These are phyloP conservation scores for Stratiomys singularior DNA, from an alignment of 2,888 invertebrate genomes.

Conservation along the genomic window DNA sequence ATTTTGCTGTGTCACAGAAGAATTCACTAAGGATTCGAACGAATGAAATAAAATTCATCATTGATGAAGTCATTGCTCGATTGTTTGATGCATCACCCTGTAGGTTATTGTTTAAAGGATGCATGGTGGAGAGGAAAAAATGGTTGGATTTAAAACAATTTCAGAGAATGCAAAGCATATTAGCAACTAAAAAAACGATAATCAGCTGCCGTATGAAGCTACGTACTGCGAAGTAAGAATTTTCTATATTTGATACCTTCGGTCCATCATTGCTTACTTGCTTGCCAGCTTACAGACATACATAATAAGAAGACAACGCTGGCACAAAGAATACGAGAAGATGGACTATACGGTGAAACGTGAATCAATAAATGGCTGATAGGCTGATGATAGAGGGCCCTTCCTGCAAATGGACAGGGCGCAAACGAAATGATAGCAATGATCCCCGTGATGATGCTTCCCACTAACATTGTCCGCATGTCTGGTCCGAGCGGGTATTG, in stretches of 20 bases:
- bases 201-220: constrained; percentile 14
- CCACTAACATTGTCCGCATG: constrained; percentile 20
- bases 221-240: neutral
- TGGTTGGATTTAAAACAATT: neutral
- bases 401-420: constrained; percentile 5
- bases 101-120: no score
- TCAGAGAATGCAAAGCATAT: constrained; percentile 27
- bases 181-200: constrained; percentile 13
- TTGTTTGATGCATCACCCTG: no score
- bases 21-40: no score
- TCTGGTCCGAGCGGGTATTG: neutral
- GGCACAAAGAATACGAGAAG: constrained; percentile 3
- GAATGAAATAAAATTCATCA: no score
- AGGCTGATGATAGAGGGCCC: constrained; percentile 29
- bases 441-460: constrained; percentile 26
- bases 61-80: no score
- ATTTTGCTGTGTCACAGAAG: no score
- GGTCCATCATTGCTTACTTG: neutral
- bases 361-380: constrained; percentile 24
- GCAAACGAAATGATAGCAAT: constrained; percentile 13
- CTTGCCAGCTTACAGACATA: neutral
- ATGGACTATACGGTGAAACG: neutral
- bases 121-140: neutral
- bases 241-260: neutral
- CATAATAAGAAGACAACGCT: neutral